Percentiles rank a stretch among this genome's conserved stretches.
Conservation (phyloP, 2,888 invertebrate genomes). For the Steromphala cineraria region DNA sequence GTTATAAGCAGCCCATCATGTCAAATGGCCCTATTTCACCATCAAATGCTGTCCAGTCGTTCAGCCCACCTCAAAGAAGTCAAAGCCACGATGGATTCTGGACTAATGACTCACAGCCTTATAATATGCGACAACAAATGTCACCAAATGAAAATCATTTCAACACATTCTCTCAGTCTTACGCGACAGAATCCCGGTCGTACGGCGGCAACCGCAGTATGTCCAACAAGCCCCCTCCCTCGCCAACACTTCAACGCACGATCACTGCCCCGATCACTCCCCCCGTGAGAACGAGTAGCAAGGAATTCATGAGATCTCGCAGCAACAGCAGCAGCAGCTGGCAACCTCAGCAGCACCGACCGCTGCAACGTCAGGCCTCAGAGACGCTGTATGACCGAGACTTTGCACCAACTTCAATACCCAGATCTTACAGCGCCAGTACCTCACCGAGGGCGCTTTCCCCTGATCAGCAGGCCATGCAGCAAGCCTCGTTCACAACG, state of each 20-base stretch:
- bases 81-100: slow-evolving; percentile 28
- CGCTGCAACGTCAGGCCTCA: slow-evolving; percentile 46
- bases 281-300: slow-evolving; percentile 60
- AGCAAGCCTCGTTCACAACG: slow-evolving; percentile 53
- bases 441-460: slow-evolving; percentile 36
- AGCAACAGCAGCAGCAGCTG: slow-evolving; percentile 53
- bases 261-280: slow-evolving; percentile 49
- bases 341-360: slow-evolving; percentile 36
- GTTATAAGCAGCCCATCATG: slow-evolving; percentile 40
- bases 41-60: slow-evolving; percentile 43
- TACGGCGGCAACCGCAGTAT: slow-evolving; percentile 39
- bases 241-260: slow-evolving; percentile 53
- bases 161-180: slow-evolving; percentile 36
- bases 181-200: slow-evolving; percentile 35
- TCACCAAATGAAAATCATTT: slow-evolving; percentile 28
- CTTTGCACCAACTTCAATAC: slow-evolving; percentile 31
- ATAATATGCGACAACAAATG: slow-evolving; percentile 35
- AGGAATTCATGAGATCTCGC: slow-evolving; percentile 62
- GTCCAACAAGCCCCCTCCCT: slow-evolving; percentile 61
- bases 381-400: slow-evolving; percentile 52
- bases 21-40: slow-evolving; percentile 57
- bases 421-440: slow-evolving; percentile 49
- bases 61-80: slow-evolving; percentile 32
- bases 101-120: slow-evolving; percentile 43
- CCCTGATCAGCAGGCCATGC: slow-evolving; percentile 33